Percentiles rank a stretch among this genome's conserved stretches.
Conservation (phyloP, 2,113 vertebrate genomes). For the Cricetomys ansorgei region DNA sequence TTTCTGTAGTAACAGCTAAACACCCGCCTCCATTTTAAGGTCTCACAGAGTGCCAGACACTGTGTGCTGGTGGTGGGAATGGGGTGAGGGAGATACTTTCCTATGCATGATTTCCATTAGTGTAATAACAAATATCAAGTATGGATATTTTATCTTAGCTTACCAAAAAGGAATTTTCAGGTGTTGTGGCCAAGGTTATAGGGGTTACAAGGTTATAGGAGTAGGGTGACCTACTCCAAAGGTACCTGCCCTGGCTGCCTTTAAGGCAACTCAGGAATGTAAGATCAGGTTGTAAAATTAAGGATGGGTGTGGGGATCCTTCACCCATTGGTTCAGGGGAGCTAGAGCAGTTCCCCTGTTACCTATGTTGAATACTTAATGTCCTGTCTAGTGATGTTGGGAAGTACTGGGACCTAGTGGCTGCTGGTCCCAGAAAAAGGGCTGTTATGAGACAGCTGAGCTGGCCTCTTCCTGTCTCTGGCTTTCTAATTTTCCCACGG, state of each 20-base stretch:
- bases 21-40: neutral
- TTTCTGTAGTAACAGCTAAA: conserved; percentile 70
- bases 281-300: neutral
- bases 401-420: neutral
- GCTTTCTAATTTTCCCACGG: neutral
- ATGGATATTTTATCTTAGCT: neutral
- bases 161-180: neutral
- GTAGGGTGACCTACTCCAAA: neutral
- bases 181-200: neutral
- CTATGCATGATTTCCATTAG: neutral
- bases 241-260: neutral
- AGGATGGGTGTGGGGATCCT: neutral
- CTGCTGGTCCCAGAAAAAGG: neutral
- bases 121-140: neutral
- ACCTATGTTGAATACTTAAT: neutral
- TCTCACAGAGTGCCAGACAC: neutral
- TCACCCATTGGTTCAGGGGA: neutral
- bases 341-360: neutral
- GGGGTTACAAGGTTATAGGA: neutral
- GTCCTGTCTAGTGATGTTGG: neutral
- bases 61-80: neutral
- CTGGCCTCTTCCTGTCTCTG: neutral
- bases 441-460: neutral
- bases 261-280: neutral
- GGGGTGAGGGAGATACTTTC: neutral